phyloP scores from a whole-genome alignment of 2,113 vertebrate species.

The Oplegnathus fasciatus region DNA sequence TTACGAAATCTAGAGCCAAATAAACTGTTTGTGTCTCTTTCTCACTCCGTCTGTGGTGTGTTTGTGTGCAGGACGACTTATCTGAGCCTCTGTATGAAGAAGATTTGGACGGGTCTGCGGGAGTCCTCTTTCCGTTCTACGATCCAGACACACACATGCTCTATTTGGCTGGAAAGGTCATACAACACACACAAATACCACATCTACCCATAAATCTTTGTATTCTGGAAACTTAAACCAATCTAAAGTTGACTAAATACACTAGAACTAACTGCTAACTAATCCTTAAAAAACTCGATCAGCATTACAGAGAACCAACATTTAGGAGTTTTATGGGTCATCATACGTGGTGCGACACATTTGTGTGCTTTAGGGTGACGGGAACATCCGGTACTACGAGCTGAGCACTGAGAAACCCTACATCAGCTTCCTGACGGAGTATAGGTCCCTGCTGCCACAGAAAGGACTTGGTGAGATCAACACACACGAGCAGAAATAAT shows the following conservation, averaged over 20 bases:
- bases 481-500: neutral
- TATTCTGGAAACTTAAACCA: neutral
- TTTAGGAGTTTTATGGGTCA: neutral
- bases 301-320: too few relatives aligned
- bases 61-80: constrained; percentile 88
- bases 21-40: neutral
- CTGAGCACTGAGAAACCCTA: constrained; percentile 90
- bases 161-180: constrained; percentile 94
- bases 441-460: constrained; percentile 89
- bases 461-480: constrained; percentile 91
- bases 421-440: constrained; percentile 91
- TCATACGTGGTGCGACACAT: neutral
- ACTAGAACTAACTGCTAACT: too few relatives aligned
- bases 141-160: constrained; percentile 93
- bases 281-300: neutral
- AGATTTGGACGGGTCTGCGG: constrained; percentile 92
- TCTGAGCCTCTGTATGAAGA: constrained; percentile 91
- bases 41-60: neutral
- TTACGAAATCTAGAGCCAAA: neutral
- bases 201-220: neutral
- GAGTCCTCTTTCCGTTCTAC: constrained; percentile 94
- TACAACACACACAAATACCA: constrained; percentile 10
- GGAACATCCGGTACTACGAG: constrained; percentile 94
- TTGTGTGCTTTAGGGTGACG: constrained; percentile 87
- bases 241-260: neutral